Evolutionary conservation across 2,797 vertebrate genomes (phyloP), one percentile per base, ranked within the genome.

Genomic region (Chrysocyon brachyurus): DNA sequence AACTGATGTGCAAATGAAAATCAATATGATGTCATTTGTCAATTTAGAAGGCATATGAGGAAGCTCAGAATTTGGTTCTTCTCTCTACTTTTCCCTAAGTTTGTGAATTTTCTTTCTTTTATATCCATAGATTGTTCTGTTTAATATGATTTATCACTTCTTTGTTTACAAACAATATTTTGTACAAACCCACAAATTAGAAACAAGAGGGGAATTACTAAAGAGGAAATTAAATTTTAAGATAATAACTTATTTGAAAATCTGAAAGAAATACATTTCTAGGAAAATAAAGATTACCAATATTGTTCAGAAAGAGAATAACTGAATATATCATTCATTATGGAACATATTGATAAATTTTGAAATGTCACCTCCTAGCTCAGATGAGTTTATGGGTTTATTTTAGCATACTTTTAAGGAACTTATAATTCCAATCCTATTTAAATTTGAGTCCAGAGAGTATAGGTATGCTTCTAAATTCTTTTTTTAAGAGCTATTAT

Each of bases 141-240:
- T 83, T 78, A 49, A 68, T 63, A 56, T 56, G 28, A 75, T 73
- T 83, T 3, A 17, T 96, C 16, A 12, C 49, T 90, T 40, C 15
- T 54, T 72, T 59, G 8, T 90, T 79, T 84, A 26, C 93, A 96
- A 36, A 24, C 57, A 21, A 59, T 14, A 17, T 64, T 78, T 87
- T 59, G 26, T 8, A 91, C 10, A 93, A 87, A 63, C 79, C 2
- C 12, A 82, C 19, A 88, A 87, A 52, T 72, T 68, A 81, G 59
- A 96, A 52, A 49, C 49, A n/a, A n/a, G 17, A 61, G 14, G 26
- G 19, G 21, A 82, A 52, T 90, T 19, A 57, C 28, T 94, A 36
- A 24, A 89, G 73, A 82, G 6, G 66, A 94, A 75, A 94, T 82
- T 33, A 79, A 86, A 92, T 77, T 75, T 86, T 68, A 90, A 90